These are phyloP conservation scores for Piscicola geometra DNA, from an alignment of 2,888 invertebrate species.

Conservation along the genomic window DNA sequence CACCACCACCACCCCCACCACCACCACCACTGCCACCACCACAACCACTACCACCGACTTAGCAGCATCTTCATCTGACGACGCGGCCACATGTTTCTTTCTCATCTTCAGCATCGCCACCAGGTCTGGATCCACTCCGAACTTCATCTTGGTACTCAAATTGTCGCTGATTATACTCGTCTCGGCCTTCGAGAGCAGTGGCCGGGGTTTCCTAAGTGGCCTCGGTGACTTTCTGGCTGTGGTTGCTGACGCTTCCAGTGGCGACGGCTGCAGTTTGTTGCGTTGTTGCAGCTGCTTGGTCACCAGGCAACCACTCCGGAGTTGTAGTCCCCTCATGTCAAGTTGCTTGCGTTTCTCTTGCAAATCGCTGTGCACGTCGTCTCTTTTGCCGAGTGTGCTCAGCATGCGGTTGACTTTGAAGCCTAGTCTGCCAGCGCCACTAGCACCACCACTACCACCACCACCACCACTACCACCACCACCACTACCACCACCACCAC, in stretches of 20 bases:
- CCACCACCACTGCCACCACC: no score
- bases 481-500: neutral
- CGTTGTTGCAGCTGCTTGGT: neutral
- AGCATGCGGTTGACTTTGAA: neutral
- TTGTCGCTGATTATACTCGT: neutral
- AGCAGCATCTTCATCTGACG: neutral
- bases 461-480: neutral
- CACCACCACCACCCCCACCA: no score
- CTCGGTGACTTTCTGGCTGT: neutral
- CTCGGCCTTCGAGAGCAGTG: neutral
- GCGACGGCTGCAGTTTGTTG: neutral
- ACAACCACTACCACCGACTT: no score
- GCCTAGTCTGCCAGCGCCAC: neutral
- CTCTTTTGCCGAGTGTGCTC: neutral
- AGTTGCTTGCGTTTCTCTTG: neutral
- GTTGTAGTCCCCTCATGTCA: neutral
- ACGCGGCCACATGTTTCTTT: neutral
- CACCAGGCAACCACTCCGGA: neutral
- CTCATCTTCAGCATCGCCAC: neutral
- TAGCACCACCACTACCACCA: neutral
- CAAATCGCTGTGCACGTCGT: neutral
- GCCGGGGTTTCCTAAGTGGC: neutral
- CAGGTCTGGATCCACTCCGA: neutral
- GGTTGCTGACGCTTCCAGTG: neutral
- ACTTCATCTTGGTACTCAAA: neutral